These are phyloP conservation scores for Bradysia coprophila DNA, from an alignment of 1,140 invertebrate genomes.

Conservation along the genomic window DNA sequence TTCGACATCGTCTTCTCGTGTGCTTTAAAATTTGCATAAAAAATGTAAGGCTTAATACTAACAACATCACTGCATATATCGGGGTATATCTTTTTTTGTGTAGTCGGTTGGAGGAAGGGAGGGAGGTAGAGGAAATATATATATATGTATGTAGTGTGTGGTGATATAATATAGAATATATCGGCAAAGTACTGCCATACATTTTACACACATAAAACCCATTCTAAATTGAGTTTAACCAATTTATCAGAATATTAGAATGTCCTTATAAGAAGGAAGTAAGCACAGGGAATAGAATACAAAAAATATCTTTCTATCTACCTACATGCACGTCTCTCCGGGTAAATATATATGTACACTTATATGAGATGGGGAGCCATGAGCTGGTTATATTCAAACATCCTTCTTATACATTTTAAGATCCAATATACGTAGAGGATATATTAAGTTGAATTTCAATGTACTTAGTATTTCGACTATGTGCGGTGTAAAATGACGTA, in stretches of 20 bases:
- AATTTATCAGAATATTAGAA: neutral
- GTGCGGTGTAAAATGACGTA: neutral
- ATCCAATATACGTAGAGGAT: neutral
- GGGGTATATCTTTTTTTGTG: no score
- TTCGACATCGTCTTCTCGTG: no score
- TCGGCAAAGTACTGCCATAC: no score
- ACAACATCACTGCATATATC: no score
- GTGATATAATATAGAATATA: no score
- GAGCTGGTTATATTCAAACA: neutral
- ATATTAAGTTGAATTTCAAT: neutral
- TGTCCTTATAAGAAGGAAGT: neutral
- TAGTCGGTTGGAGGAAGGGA: no score
- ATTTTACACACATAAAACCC: neutral
- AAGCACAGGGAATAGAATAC: neutral
- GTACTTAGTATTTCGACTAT: neutral
- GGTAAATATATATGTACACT: neutral
- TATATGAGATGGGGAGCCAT: no score
- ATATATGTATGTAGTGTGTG: no score
- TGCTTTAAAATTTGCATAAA: neutral
- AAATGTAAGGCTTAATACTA: neutral
- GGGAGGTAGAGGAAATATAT: no score
- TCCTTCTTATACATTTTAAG: neutral
- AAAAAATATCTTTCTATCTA: no score
- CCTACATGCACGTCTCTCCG: no score
- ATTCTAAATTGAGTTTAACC: neutral